Base-by-base conservation (phyloP, 2,113 vertebrate genomes). In the Pluvianellus socialis region DNA sequence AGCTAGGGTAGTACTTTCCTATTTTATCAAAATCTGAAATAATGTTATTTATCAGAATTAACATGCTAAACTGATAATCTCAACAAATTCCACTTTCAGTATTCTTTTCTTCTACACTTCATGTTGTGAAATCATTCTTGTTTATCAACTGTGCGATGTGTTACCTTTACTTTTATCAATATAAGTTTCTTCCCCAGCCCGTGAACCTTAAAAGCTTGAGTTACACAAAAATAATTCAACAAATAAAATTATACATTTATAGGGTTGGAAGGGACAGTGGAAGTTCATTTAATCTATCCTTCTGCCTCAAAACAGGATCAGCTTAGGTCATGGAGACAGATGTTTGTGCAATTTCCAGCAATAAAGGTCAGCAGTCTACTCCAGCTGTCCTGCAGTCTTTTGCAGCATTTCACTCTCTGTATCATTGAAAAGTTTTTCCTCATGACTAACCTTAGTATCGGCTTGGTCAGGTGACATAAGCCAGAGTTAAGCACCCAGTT, bases 281-380 rank as follows among this genome's bases (percentile, higher is more conserved):
- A 72, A 72, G 28, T 81, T 93, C 58, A 55, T 87, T 81, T 81
- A 80, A 67, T 90, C 80, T 86, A 23, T 77, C 28, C 40, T 82
- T 79, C 62, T 80, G 71, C 23, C 45, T 83, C 59, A 49, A 4
- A 76, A 66, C 21, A 62, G 27, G 83, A 88, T 92, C 94, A 79
- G 70, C 59, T 93, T 32, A 92, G 88, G 79, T 94, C 91, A 80
- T 6, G 8, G 59, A 92, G 59, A 66, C 82, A 94, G 92, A 92
- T 94, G 79, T 96, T 96, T 92, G 67, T 73, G 26, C 33, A 86
- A n/a, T 38, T 94, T 85, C 86, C 88, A 91, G 3, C 67, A 86
- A 58, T 42, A 86, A 94, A 77, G 35, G 42, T 70, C 74, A 93
- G 19, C 40, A 58, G 71, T 45, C 17, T 80, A 6, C 49, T 88